Conservation (phyloP, 2,888 invertebrate genomes). For the Orthosia gothica region DNA sequence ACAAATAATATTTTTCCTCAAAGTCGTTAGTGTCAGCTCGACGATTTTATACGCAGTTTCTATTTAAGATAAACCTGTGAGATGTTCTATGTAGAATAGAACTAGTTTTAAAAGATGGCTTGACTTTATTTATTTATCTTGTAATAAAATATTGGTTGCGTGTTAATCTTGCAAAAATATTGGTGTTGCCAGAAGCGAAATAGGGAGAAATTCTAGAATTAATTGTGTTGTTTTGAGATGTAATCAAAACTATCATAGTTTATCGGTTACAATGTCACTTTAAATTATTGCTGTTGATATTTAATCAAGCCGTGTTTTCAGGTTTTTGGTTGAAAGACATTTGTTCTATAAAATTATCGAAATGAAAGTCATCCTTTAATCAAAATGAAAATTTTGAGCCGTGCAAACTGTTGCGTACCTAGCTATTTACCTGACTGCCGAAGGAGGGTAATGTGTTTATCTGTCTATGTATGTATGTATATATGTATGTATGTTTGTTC, state of each 20-base stretch:
- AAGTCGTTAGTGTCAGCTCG: constrained; percentile 68
- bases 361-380: no score
- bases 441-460: no score
- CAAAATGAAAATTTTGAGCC: no score
- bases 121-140: constrained; percentile 36
- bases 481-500: no score
- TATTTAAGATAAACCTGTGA: constrained; percentile 66
- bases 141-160: constrained; percentile 52
- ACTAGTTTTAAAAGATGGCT: constrained; percentile 42
- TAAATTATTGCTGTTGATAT: not conserved
- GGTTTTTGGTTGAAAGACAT: no score
- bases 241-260: constrained; percentile 23
- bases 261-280: not conserved
- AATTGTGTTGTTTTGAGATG: constrained; percentile 34
- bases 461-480: no score
- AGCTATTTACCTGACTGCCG: no score
- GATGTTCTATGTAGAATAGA: constrained; percentile 46
- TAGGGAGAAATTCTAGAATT: constrained; percentile 29
- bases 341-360: no score
- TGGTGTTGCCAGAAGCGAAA: constrained; percentile 47
- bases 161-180: constrained; percentile 51
- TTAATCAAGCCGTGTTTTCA: no score
- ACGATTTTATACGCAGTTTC: constrained; percentile 70
- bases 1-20: constrained; percentile 72
- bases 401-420: no score